Evolutionary conservation across 2,797 vertebrate genomes (phyloP).

Genomic region (Rousettus madagascariensis): DNA sequence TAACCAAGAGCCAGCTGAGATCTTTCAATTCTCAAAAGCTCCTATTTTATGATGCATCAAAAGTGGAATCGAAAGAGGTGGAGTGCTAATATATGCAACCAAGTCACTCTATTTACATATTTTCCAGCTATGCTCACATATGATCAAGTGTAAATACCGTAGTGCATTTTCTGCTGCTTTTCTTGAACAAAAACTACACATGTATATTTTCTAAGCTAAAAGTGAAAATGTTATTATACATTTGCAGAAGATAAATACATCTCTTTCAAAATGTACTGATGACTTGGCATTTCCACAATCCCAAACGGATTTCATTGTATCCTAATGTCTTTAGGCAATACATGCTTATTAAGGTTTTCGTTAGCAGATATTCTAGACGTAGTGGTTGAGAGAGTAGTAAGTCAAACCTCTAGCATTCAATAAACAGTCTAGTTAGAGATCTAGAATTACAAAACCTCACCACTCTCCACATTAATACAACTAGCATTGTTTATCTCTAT

Average conservation of each 20-base stretch:
- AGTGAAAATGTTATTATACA: slow-evolving; percentile 32
- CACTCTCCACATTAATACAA: not conserved
- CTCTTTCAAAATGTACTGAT: not conserved
- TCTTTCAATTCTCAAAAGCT: not conserved
- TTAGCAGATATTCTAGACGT: not conserved
- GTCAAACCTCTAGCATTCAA: not conserved
- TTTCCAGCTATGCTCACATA: slow-evolving; percentile 18
- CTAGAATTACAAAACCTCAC: not conserved
- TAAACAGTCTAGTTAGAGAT: not conserved
- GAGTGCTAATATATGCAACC: not conserved
- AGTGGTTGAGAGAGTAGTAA: not conserved
- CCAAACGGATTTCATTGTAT: not conserved
- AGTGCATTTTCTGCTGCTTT: slow-evolving; percentile 36
- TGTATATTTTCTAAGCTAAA: slow-evolving; percentile 33
- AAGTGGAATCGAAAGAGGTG: not conserved
- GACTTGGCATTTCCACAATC: not conserved
- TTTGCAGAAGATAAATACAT: slow-evolving; percentile 9
- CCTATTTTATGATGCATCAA: not conserved
- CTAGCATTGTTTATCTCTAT: not conserved
- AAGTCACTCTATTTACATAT: slow-evolving; percentile 10
- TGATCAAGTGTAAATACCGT: not conserved
- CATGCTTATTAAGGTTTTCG: not conserved
- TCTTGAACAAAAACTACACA: not conserved
- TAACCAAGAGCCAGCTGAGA: slow-evolving; percentile 6
- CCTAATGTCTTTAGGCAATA: not conserved